Conservation (phyloP, 2,113 vertebrate genomes). For the Camelus bactrianus region DNA sequence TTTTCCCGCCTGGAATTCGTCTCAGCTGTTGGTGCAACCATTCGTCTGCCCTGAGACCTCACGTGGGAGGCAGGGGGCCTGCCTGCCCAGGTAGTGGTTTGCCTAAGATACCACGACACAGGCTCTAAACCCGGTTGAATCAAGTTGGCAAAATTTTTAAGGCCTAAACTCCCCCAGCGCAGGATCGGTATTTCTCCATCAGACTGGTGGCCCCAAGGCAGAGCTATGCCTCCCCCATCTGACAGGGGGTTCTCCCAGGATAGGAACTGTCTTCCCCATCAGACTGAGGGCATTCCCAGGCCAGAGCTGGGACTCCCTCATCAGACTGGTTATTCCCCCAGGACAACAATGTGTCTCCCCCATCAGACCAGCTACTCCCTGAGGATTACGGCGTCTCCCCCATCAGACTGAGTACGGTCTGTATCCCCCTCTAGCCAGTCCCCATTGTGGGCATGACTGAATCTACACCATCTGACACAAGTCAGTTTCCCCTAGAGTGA, state of each 20-base stretch:
- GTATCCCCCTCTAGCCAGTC: neutral
- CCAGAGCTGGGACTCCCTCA: neutral
- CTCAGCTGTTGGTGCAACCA: neutral
- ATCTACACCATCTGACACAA: neutral
- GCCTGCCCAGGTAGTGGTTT: neutral
- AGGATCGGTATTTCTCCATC: neutral
- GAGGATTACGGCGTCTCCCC: neutral
- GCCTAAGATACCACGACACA: neutral
- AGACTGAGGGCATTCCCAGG: neutral
- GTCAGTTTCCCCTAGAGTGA: constrained; percentile 8
- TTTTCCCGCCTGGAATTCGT: neutral
- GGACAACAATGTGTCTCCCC: neutral
- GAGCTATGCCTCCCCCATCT: neutral
- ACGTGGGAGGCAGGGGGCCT: neutral
- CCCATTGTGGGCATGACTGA: neutral
- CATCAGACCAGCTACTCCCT: neutral
- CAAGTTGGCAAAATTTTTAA: neutral
- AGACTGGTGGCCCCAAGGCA: neutral
- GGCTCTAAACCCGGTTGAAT: neutral
- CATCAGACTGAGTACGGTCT: neutral
- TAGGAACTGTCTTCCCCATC: neutral
- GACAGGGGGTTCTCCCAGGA: neutral
- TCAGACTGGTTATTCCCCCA: neutral
- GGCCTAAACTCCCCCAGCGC: neutral
- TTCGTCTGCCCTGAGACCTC: neutral